A percentile compares a stretch with the other conserved stretches of the same genome.
phyloP scores from a whole-genome alignment of 1,140 invertebrate genomes.

The Drosophila repleta region DNA sequence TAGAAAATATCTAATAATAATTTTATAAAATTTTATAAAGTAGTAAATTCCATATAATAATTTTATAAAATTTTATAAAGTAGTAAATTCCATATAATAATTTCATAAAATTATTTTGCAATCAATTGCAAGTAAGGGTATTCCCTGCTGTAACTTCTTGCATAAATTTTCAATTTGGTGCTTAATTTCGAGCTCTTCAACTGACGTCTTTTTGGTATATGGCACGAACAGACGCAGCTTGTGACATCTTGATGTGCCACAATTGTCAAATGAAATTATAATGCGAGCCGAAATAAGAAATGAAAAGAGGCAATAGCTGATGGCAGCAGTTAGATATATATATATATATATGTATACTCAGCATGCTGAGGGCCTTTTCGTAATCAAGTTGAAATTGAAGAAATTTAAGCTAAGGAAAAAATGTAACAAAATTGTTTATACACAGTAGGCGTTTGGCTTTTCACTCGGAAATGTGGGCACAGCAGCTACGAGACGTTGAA shows the following conservation, averaged over 20 bases:
- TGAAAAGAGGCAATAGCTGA: constrained; percentile 13
- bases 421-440: not conserved
- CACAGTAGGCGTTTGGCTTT: constrained; percentile 17
- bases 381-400: not conserved
- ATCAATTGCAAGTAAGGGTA: not conserved
- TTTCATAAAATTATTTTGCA: too few species aligned
- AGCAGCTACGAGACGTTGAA: not conserved
- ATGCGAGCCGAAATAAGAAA: constrained; percentile 19
- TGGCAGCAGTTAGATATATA: constrained; percentile 21
- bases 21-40: too few species aligned
- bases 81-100: too few species aligned
- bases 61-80: too few species aligned
- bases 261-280: constrained; percentile 49
- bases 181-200: constrained; percentile 9
- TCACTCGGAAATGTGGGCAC: not conserved
- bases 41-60: too few species aligned
- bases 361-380: not conserved
- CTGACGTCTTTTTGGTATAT: not conserved
- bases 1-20: not conserved
- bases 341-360: not conserved
- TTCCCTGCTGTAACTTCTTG: not conserved
- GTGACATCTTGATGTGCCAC: constrained; percentile 38
- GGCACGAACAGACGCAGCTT: constrained; percentile 23
- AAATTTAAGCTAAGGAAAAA: not conserved
- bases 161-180: not conserved